Base-by-base conservation (phyloP, 1,140 invertebrate species). In the Formica exsecta region DNA sequence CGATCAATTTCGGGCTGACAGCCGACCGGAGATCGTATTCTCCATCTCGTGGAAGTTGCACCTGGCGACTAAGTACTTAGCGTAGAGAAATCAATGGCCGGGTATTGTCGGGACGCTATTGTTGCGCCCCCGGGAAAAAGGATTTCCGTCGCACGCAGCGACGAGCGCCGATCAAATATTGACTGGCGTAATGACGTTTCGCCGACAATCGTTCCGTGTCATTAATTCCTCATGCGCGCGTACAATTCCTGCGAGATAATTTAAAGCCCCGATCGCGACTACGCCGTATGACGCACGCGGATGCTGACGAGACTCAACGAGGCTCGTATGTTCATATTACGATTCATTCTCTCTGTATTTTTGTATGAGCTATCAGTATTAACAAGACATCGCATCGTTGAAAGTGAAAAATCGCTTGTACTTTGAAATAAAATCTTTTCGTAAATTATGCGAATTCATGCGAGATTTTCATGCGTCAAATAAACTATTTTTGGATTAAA, bases 81-180 rank as follows among this genome's bases (percentile, higher is more conserved):
- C 65, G 71, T 85, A 59, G 59, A 25, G 51, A 62, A 32, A 16
- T 83, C 54, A 74, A 83, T 41, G 68, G 51, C 54, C 74, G 80
- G 38, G 81, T 70, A 25, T 85, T 51, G 11, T 59, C 80, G 8
- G 54, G 57, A 41, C 66, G 70, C 73, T 73, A 89, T 89, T 89
- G 75, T 89, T 25, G 71, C 25, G 44, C 54, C 3, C 2, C 32
- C 6, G 32, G 36, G 16, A 68, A 71, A 44, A 83, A 74, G 36
- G 65, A 89, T 76, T 70, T 83, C 65, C 59, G 54, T 41, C 41
- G 65, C 48, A 19, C 32, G 66, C 51, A 22, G 8, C 36, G 65
- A 36, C 74, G 41, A 51, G 54, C 57, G 59, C 19, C 73, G 74
- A 70, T 75, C 83, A 89, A 89, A 89, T 68, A 85, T 86, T 88